Percentiles rank a stretch among this genome's conserved stretches.
Evolutionary conservation across 2,888 invertebrate genomes (phyloP).

Genomic region (Habroteleia sp.): DNA sequence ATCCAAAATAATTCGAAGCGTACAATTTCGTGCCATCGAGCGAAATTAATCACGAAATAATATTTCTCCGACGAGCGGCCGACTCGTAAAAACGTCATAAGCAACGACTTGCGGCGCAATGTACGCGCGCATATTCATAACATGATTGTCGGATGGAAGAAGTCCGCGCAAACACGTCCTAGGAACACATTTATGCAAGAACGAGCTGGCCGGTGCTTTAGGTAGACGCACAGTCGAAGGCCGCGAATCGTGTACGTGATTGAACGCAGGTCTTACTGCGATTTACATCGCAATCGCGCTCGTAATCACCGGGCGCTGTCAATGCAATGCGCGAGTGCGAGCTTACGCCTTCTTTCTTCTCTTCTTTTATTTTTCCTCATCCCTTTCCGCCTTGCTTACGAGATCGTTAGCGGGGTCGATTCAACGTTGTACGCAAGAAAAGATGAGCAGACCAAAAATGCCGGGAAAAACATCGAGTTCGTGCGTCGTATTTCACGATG

Average conservation of each 20-base stretch:
- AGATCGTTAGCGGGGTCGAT: slow-evolving; percentile 75
- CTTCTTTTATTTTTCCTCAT: background rate
- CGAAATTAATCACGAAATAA: slow-evolving; percentile 38
- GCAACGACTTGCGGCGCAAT: slow-evolving; percentile 26
- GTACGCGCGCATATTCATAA: slow-evolving; percentile 34
- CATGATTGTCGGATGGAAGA: slow-evolving; percentile 45
- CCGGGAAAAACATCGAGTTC: slow-evolving; percentile 55
- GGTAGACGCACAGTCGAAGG: slow-evolving; percentile 69
- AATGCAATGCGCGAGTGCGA: slow-evolving; percentile 60
- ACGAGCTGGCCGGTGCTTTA: slow-evolving; percentile 29
- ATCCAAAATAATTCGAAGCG: slow-evolving; percentile 9
- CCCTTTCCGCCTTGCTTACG: slow-evolving; percentile 48
- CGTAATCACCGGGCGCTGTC: slow-evolving; percentile 72
- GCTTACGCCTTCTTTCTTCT: slow-evolving; percentile 57
- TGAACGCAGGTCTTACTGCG: slow-evolving; percentile 73
- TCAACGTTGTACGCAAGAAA: slow-evolving; percentile 62
- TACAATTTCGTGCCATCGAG: slow-evolving; percentile 8
- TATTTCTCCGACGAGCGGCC: slow-evolving; percentile 14
- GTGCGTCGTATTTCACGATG: slow-evolving; percentile 62
- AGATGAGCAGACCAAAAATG: slow-evolving; percentile 49
- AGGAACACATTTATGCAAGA: slow-evolving; percentile 58
- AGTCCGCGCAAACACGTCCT: slow-evolving; percentile 41
- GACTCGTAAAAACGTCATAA: slow-evolving; percentile 17
- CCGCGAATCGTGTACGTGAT: slow-evolving; percentile 73
- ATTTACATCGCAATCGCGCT: slow-evolving; percentile 78